phyloP scores from a whole-genome alignment of 2,797 vertebrate genomes.

The Pseudomugil tenellus region DNA sequence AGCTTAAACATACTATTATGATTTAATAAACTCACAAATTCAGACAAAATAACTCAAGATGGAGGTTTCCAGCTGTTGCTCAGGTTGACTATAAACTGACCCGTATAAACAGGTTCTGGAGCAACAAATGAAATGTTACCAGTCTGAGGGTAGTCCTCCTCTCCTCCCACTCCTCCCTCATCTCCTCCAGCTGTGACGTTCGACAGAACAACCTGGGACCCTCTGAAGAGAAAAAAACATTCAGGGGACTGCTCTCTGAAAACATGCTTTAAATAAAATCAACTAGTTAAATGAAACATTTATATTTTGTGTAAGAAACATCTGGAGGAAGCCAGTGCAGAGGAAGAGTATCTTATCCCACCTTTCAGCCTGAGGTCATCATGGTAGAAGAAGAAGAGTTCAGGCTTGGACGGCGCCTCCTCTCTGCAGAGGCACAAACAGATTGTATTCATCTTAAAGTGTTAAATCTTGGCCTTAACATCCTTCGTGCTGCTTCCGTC shows the following conservation, averaged over 20 bases:
- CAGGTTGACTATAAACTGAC: too few species aligned
- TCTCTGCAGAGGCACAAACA: slow-evolving; percentile 68
- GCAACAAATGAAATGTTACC: slow-evolving; percentile 64
- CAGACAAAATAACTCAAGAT: too few species aligned
- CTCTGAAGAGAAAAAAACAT: slow-evolving; percentile 38
- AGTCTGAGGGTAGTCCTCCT: slow-evolving; percentile 69
- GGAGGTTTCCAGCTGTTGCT: too few species aligned
- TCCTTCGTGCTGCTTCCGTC: too few species aligned
- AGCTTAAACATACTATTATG: too few species aligned
- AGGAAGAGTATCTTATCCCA: slow-evolving; percentile 47
- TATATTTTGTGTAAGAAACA: neutral
- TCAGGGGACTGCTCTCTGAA: too few species aligned
- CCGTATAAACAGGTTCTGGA: too few species aligned
- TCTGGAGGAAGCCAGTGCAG: too few species aligned
- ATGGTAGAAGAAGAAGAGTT: slow-evolving; percentile 87
- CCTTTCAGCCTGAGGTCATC: slow-evolving; percentile 87
- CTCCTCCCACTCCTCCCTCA: slow-evolving; percentile 80
- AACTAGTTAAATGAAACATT: neutral
- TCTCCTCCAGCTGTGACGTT: slow-evolving; percentile 68
- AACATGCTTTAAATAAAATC: too few species aligned
- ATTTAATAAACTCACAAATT: too few species aligned
- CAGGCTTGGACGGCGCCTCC: slow-evolving; percentile 47
- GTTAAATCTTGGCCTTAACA: too few species aligned
- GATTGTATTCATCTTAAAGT: neutral
- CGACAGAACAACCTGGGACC: slow-evolving; percentile 79